Conservation (phyloP, 2,888 invertebrate genomes). For the Nasonovia ribisnigri region DNA sequence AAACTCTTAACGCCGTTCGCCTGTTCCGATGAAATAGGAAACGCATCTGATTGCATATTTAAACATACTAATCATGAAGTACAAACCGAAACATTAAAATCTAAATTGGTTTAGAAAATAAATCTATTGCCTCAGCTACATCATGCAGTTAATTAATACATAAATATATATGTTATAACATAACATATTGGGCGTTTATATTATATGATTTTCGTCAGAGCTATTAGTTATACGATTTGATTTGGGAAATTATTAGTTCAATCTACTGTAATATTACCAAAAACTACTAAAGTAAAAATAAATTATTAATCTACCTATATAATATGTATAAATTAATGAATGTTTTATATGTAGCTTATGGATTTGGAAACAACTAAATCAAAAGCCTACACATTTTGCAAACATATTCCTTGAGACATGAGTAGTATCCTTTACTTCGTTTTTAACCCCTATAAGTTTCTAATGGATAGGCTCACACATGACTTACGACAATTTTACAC, state of each 20-base stretch:
- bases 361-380: no score
- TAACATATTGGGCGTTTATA: background rate
- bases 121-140: background rate
- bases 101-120: background rate
- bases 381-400: no score
- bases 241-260: background rate
- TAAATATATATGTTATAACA: background rate
- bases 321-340: no score
- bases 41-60: background rate
- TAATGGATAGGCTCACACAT: no score
- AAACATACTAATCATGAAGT: background rate
- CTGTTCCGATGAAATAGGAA: background rate
- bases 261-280: background rate
- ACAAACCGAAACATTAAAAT: background rate
- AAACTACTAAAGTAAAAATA: background rate
- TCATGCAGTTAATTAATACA: background rate
- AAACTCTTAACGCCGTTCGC: background rate
- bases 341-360: no score
- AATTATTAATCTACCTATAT: background rate
- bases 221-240: background rate
- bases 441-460: no score
- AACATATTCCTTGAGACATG: no score
- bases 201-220: background rate
- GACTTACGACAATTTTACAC: no score
- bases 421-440: no score